A percentile compares a stretch with the other conserved stretches of the same genome.
Evolutionary conservation across 2,797 vertebrate genomes (phyloP).

Genomic region (Enteromius fasciolatus): DNA sequence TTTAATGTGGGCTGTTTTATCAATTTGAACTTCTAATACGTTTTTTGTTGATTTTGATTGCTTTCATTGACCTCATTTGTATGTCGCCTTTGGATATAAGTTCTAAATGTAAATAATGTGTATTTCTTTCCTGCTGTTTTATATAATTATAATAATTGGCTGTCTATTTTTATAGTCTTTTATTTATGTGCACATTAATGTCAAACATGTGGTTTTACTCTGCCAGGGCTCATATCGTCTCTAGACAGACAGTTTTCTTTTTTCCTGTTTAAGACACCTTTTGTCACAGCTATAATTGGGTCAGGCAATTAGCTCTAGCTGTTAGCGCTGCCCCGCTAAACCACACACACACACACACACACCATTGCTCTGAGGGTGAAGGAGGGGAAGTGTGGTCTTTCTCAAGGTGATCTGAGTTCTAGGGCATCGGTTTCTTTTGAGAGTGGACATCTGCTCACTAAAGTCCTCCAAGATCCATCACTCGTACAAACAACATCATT

Average conservation of each 20-base stretch:
- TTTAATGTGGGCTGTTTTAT: background rate
- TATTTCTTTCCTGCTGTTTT: background rate
- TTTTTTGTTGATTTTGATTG: too few relatives aligned
- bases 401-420: constrained; percentile 66
- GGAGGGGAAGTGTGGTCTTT: constrained; percentile 52
- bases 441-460: constrained; percentile 67
- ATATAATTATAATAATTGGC: background rate
- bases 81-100: too few relatives aligned
- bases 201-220: background rate
- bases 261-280: constrained; percentile 47
- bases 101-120: too few relatives aligned
- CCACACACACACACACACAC: constrained; percentile 24
- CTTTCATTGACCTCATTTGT: too few relatives aligned
- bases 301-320: constrained; percentile 59
- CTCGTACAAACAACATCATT: background rate
- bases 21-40: background rate
- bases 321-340: constrained; percentile 54
- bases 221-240: background rate
- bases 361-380: background rate
- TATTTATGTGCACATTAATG: background rate
- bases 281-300: constrained; percentile 59
- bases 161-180: background rate
- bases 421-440: constrained; percentile 61
- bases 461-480: constrained; percentile 52
- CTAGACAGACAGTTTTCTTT: constrained; percentile 10